Evolutionary conservation across 2,113 vertebrate species (phyloP), one percentile per base, ranked within the genome.

Genomic region (Daubentonia madagascariensis): DNA sequence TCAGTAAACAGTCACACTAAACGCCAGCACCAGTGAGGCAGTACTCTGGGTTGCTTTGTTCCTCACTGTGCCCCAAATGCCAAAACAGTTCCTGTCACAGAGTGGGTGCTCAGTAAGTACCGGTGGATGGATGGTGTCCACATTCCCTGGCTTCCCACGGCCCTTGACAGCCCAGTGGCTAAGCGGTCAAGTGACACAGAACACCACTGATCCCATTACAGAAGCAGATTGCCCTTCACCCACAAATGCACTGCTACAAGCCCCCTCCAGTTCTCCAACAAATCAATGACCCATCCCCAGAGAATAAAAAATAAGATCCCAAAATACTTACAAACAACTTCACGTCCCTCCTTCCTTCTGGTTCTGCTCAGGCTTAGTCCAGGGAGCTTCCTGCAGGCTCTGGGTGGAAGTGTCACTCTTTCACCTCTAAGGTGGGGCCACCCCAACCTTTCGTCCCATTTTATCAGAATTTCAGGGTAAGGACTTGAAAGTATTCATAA

Each of bases 201-300:
- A 65, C 85, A 54, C 25, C 54, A 2, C 8, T 0, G 17, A 40
- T 11, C n/a, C 6, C 0, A 4, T 14, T 8, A 6, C 5, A 0
- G 25, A 52, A 28, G 10, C 28, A 43, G 45, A 32, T 17, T 23
- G 7, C 70, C 68, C 83, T 70, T 13, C 30, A 5, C 50, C 73
- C 32, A 28, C 20, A 61, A 16, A 11, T 0, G 6, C 22, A 3
- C 4, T 11, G 43, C n/a, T 2, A 0, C 30, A 13, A 28, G 68
- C 65, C 43, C 35, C 0, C 70, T 17, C 48, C 72, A 16, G 35
- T 1, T 17, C 6, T n/a, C 86, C 9, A 4, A 0, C 0, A 8
- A 52, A 10, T 12, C 0, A 0, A 1, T 10, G 14, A 3, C 50
- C 63, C 18, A 0, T 16, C 40, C 50, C 81, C 32, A 10, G 63